phyloP scores from a whole-genome alignment of 2,888 invertebrate genomes.

The Xanthorhoe spadicearia region DNA sequence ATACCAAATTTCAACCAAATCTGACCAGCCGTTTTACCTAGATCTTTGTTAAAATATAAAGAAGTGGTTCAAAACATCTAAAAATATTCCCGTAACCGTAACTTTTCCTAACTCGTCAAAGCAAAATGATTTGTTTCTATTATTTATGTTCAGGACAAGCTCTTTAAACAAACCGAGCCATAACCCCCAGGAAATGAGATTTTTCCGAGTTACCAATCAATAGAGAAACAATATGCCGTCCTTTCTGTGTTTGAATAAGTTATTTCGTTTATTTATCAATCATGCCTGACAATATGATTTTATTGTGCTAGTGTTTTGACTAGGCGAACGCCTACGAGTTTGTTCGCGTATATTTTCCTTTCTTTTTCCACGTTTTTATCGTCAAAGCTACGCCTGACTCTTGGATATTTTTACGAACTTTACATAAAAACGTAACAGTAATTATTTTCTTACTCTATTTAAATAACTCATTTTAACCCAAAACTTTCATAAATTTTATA shows the following conservation, averaged over 20 bases:
- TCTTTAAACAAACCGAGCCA: constrained; percentile 40
- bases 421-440: not conserved
- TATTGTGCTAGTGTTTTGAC: not conserved
- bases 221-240: constrained; percentile 43
- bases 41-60: not conserved
- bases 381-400: not conserved
- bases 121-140: constrained; percentile 36
- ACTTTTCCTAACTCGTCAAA: constrained; percentile 11
- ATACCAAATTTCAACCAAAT: too few species aligned
- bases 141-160: constrained; percentile 34
- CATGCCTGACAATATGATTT: constrained; percentile 2
- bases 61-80: not conserved
- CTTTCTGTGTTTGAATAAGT: constrained; percentile 40
- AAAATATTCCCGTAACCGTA: not conserved
- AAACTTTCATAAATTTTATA: not conserved
- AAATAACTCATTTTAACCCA: not conserved
- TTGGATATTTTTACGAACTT: not conserved
- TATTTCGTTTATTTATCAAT: constrained; percentile 33
- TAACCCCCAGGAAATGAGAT: constrained; percentile 49
- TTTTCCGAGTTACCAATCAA: constrained; percentile 49
- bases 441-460: not conserved
- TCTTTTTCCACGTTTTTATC: too few species aligned
- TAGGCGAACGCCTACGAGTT: not conserved
- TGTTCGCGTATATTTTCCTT: not conserved
- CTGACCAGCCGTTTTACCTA: too few species aligned